Evolutionary conservation across 1,140 invertebrate species (phyloP).

Genomic region (Nixonia krombeini): DNA sequence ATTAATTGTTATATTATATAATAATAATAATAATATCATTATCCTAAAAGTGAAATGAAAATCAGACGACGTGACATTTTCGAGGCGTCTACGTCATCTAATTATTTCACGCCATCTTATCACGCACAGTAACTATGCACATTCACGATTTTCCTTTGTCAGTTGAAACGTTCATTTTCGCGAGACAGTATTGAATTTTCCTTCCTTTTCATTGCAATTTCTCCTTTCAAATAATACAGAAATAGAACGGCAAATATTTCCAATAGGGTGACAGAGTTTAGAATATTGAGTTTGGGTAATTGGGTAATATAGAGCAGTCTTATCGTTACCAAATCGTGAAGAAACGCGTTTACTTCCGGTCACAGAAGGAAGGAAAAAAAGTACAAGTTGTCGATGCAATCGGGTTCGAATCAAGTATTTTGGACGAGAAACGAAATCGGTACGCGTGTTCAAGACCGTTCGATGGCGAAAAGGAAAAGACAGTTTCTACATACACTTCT

Average conservation of each 20-base stretch:
- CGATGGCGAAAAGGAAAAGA: too few relatives aligned
- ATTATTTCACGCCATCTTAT: conserved; percentile 40
- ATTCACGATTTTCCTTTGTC: conserved; percentile 32
- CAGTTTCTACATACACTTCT: too few relatives aligned
- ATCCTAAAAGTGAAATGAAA: conserved; percentile 47
- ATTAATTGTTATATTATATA: conserved; percentile 62
- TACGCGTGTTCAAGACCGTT: too few relatives aligned
- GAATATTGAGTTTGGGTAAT: conserved; percentile 15
- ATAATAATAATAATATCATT: conserved; percentile 62
- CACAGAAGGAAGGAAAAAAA: too few relatives aligned
- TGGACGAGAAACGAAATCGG: too few relatives aligned
- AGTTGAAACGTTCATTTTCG: conserved; percentile 20
- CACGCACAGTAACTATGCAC: conserved; percentile 38
- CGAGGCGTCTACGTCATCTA: conserved; percentile 14
- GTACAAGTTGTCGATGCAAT: too few relatives aligned
- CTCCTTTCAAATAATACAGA: conserved; percentile 27
- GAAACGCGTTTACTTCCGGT: too few relatives aligned
- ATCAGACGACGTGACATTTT: conserved; percentile 22
- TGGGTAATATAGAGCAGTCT: conserved; percentile 37
- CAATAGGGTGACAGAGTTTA: too few relatives aligned
- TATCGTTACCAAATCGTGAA: conserved; percentile 9
- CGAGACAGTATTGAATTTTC: conserved; percentile 19
- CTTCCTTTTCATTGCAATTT: conserved; percentile 14
- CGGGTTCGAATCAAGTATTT: too few relatives aligned
- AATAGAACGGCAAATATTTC: conserved; percentile 13